These are phyloP conservation scores for Seriola aureovittata DNA, from an alignment of 2,113 vertebrate species.

Conservation along the genomic window DNA sequence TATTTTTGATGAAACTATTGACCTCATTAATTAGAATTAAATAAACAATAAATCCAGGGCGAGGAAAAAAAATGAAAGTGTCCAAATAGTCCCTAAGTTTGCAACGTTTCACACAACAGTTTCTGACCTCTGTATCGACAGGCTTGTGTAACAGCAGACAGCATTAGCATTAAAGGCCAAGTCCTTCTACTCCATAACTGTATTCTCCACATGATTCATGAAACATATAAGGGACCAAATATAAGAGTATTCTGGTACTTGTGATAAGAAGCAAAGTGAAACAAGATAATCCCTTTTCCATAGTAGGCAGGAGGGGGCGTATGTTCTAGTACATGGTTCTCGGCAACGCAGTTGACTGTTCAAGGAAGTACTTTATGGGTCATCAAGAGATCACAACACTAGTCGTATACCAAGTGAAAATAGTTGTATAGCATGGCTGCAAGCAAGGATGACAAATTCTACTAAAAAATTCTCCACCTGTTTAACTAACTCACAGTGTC, in stretches of 20 bases:
- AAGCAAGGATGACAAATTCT: conserved; percentile 34
- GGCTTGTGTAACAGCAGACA: neutral
- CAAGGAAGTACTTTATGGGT: conserved; percentile 7
- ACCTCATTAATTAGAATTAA: too few relatives aligned
- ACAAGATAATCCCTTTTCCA: conserved; percentile 46
- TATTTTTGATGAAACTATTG: too few relatives aligned
- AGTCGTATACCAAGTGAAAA: conserved; percentile 27
- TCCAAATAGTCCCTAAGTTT: neutral
- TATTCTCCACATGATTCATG: neutral
- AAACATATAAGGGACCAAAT: neutral
- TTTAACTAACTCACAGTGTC: conserved; percentile 16
- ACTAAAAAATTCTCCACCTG: conserved; percentile 21
- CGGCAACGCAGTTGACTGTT: neutral
- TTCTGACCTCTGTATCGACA: neutral
- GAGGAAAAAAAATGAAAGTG: too few relatives aligned
- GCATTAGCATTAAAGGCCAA: neutral
- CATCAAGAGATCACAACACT: conserved; percentile 9
- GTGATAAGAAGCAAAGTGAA: conserved; percentile 18
- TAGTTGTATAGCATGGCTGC: conserved; percentile 18
- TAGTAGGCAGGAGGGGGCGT: conserved; percentile 23
- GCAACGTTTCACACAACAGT: neutral
- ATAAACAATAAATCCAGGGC: too few relatives aligned
- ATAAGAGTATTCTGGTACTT: conserved; percentile 22
- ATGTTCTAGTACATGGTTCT: conserved; percentile 29
- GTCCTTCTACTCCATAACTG: neutral